Evolutionary conservation across 2,113 vertebrate species (phyloP), one percentile per base, ranked within the genome.

Genomic region (Eurystomus gularis): DNA sequence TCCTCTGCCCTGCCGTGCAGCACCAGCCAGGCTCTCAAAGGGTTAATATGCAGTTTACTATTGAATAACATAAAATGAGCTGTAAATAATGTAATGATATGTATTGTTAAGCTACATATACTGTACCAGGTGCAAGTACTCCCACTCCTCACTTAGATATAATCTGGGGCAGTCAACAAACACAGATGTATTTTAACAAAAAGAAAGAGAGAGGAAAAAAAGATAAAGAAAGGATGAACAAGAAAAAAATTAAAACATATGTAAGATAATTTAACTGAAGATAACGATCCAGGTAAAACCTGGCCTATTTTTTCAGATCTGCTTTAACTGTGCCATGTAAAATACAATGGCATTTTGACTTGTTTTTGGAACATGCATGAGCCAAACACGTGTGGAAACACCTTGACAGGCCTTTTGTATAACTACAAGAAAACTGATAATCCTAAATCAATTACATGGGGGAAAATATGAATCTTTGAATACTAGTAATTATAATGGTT

Each of bases 401-500:
- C 98, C 98, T 98, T 98, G 98, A 99, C 98, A 98, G 98, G 98
- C 98, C 97, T 99, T 98, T 98, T 98, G 98, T 98, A 98, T 98
- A 99, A 98, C 98, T 98, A 99, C 98, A 98, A 99, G 98, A 98
- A 99, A 99, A 98, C 98, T 98, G 98, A 99, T 99, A 99, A 99
- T 99, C 98, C 98, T 98, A 98, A 98, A 98, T 99, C 98, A 98
- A 98, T 99, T 98, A 98, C 98, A 98, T 28, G 85, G 92, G 97
- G 97, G 98, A 98, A 98, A 98, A 99, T 98, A 99, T 98, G 98
- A 99, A 98, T 99, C 99, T 99, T 99, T 99, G 99, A 99, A 99
- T 99, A 99, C 99, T 98, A 98, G 99, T 99, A 99, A 99, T 99
- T 99, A 99, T 99, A 99, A 99, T 98, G 98, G 99, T 99, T 99